Percentiles rank a stretch among this genome's conserved stretches.
These are phyloP conservation scores for Penaeus vannamei DNA, from an alignment of 1,140 invertebrate genomes.

Conservation along the genomic window DNA sequence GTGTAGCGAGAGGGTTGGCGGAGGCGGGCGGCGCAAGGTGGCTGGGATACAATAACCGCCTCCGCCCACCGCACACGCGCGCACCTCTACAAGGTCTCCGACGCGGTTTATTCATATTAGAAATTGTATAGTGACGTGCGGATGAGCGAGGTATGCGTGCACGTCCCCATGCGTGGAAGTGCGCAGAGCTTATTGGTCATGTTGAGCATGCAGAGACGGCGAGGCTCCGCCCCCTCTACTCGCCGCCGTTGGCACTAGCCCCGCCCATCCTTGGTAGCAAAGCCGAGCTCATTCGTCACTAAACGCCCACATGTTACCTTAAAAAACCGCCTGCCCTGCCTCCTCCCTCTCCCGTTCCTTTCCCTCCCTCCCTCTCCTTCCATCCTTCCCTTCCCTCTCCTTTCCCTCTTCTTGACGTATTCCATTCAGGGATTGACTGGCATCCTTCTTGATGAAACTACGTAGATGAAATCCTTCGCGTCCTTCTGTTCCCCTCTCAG, in stretches of 20 bases:
- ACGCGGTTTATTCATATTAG: neutral
- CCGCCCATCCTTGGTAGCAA: constrained; percentile 3
- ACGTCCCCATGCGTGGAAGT: neutral
- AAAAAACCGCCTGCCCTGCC: constrained; percentile 17
- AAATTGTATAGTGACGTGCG: no score
- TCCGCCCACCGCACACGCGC: neutral
- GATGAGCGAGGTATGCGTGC: no score
- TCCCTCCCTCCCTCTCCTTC: constrained; percentile 12
- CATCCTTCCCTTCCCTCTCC: no score
- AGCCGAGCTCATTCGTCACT: constrained; percentile 39
- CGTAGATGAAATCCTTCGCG: no score
- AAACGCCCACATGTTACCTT: constrained; percentile 18
- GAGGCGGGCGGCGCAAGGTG: neutral
- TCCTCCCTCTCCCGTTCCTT: constrained; percentile 29
- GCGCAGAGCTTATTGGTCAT: neutral
- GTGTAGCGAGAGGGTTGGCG: neutral
- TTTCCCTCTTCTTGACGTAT: neutral
- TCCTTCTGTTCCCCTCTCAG: no score
- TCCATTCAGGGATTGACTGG: no score
- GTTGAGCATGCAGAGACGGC: no score
- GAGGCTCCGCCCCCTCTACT: constrained; percentile 50
- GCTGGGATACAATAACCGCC: neutral
- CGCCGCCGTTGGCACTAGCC: constrained; percentile 20
- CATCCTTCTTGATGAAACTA: no score
- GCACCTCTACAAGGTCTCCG: neutral